Base-by-base conservation (phyloP, 2,888 invertebrate genomes). In the Zelleria hepariella region DNA sequence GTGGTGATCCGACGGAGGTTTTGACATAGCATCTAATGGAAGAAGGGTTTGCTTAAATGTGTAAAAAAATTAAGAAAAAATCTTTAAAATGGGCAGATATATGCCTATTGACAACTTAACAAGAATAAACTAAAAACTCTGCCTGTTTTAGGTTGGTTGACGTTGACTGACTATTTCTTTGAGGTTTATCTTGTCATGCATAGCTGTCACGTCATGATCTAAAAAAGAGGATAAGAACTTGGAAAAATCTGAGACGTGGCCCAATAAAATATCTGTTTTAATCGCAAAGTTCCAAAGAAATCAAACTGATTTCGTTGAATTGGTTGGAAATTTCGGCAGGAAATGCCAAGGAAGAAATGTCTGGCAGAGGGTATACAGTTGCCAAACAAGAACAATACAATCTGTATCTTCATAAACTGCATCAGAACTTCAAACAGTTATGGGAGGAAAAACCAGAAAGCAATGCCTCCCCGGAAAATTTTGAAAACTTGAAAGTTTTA, bases 401-500 rank as follows among this genome's bases (percentile, higher is more conserved):
- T 0, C 68, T 70, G 47, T 84, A 86, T 63, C 72, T 87, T 7
- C 66, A 65, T 8, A 85, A 83, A 67, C 68, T 87, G 32, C 78
- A 75, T 10, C 67, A 76, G 64, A 81, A 85, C 47, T 88, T 88
- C 61, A 63, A 78, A 21, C 77, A 81, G 92, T 63, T 73, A 21
- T 88, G 84, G 86, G 80, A 79, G 59, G 74, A 77, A 42, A 78
- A 74, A 42, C 59, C 72, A 0, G 73, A 71, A 55, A 64, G 65
- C 58, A 78, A 75, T 63, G 77, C 76, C 2, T 74, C 70, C 59
- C 5, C 75, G 32, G 72, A 82, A 8, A 95, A 96, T 71, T 98
- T 94, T 73, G 93, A 94, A 59, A 82, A 92, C 60, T 80, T 92
- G 52, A 93, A 92, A 70, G 93, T 95, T 0, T 81, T 98, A 56